These are phyloP conservation scores for Iguana delicatissima DNA, from an alignment of 2,797 vertebrate genomes.

Conservation along the genomic window DNA sequence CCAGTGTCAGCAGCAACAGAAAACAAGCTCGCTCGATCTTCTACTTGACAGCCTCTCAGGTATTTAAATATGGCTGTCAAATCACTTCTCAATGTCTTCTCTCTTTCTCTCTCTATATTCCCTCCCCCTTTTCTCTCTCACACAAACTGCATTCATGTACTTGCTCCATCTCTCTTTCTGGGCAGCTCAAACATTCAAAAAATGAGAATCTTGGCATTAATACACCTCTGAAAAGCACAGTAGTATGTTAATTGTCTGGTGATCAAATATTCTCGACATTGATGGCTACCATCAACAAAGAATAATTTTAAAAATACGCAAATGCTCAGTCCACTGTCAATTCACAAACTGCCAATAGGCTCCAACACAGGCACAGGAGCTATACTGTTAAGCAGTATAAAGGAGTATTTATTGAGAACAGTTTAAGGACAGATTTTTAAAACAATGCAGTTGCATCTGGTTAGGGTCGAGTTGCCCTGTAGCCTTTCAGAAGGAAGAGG, in stretches of 20 bases:
- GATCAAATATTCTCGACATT: not conserved
- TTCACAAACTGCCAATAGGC: not conserved
- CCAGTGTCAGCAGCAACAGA: no score
- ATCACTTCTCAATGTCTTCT: no score
- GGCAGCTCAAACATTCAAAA: not conserved
- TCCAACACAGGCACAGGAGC: not conserved
- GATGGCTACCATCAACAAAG: no score
- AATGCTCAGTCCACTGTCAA: not conserved
- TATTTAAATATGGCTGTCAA: no score
- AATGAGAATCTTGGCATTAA: not conserved
- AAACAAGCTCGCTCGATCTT: no score
- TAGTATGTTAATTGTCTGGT: not conserved
- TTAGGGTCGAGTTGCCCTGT: not conserved
- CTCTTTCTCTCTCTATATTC: no score
- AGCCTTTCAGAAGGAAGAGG: not conserved
- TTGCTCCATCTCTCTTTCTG: not conserved
- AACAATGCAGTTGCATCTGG: not conserved
- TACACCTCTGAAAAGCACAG: not conserved
- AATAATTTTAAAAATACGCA: not conserved
- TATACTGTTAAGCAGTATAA: not conserved
- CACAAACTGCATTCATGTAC: not conserved
- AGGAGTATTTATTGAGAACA: not conserved
- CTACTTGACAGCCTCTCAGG: no score
- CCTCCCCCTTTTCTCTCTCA: no score
- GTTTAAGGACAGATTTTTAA: not conserved